These are phyloP conservation scores for Salpingus planirostris DNA, from an alignment of 2,888 invertebrate species.

Conservation along the genomic window DNA sequence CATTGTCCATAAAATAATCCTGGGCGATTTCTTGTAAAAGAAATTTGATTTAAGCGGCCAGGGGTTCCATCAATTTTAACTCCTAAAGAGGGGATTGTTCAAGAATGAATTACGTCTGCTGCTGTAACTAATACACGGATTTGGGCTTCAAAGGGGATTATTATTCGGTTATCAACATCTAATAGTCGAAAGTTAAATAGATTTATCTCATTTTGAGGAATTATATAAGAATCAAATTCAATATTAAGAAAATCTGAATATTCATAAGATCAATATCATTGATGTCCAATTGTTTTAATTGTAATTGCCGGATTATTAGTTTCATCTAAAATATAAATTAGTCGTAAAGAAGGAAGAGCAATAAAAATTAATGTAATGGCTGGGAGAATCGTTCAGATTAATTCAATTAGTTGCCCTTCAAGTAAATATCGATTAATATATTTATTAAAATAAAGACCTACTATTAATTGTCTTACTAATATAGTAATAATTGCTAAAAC, in stretches of 20 bases:
- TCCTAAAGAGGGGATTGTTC: conserved; percentile 53
- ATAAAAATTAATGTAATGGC: conserved; percentile 54
- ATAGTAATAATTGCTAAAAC: conserved; percentile 54
- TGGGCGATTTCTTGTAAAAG: conserved; percentile 51
- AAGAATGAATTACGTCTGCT: conserved; percentile 58
- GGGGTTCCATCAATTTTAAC: conserved; percentile 58
- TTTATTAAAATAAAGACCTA: conserved; percentile 48
- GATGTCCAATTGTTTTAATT: conserved; percentile 55
- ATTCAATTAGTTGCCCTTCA: conserved; percentile 53
- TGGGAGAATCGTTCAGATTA: conserved; percentile 56
- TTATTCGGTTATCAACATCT: conserved; percentile 55
- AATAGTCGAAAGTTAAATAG: conserved; percentile 47
- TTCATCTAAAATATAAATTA: conserved; percentile 56
- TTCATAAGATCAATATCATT: conserved; percentile 48
- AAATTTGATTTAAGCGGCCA: conserved; percentile 56
- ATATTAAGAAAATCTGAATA: conserved; percentile 50
- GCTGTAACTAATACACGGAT: conserved; percentile 57
- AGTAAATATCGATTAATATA: conserved; percentile 49
- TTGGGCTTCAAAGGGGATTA: conserved; percentile 52
- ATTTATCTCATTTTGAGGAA: conserved; percentile 41
- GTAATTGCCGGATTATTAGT: conserved; percentile 49
- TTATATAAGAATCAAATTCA: conserved; percentile 57
- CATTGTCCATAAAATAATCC: conserved; percentile 68
- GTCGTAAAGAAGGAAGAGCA: conserved; percentile 51
- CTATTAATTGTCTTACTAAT: conserved; percentile 50